Conservation (phyloP, 1,140 invertebrate genomes). For the Brachystomella parvula region DNA sequence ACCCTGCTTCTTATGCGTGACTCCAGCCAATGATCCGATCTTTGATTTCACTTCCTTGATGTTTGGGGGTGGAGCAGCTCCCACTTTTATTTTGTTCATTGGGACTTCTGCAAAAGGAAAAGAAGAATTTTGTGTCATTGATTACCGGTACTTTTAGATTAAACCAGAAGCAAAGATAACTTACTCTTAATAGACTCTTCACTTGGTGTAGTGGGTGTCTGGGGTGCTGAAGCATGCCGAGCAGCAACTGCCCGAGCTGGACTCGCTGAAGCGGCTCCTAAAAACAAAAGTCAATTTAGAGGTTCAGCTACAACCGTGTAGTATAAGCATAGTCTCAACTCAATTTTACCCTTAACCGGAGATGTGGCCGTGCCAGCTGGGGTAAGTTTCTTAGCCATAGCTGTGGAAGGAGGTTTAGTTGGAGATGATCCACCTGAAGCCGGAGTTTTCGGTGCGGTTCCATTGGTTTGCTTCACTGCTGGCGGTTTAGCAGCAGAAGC, state of each 20-base stretch:
- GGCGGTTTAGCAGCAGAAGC: background rate
- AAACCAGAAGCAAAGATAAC: background rate
- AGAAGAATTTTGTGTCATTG: background rate
- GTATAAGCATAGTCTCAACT: background rate
- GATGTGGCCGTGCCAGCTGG: background rate
- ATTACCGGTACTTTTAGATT: background rate
- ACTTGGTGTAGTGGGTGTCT: background rate
- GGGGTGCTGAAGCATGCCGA: slow-evolving; percentile 9
- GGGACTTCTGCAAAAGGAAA: slow-evolving; percentile 58
- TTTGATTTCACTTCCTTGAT: slow-evolving; percentile 83
- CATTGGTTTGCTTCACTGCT: slow-evolving; percentile 13
- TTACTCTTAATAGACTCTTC: slow-evolving; percentile 2
- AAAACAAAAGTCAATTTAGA: background rate
- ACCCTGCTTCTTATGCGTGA: slow-evolving; percentile 69
- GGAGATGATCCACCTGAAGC: background rate
- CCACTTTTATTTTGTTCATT: slow-evolving; percentile 89
- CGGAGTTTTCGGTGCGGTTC: background rate
- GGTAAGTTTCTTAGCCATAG: background rate
- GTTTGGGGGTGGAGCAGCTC: slow-evolving; percentile 79
- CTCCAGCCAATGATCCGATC: slow-evolving; percentile 87
- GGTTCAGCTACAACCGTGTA: background rate
- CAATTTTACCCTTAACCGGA: background rate
- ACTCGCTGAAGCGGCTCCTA: background rate
- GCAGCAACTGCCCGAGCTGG: slow-evolving; percentile 1
- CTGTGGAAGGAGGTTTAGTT: background rate